Evolutionary conservation across 2,888 invertebrate genomes (phyloP), one percentile per base, ranked within the genome.

Genomic region (Choristoneura rosaceana): DNA sequence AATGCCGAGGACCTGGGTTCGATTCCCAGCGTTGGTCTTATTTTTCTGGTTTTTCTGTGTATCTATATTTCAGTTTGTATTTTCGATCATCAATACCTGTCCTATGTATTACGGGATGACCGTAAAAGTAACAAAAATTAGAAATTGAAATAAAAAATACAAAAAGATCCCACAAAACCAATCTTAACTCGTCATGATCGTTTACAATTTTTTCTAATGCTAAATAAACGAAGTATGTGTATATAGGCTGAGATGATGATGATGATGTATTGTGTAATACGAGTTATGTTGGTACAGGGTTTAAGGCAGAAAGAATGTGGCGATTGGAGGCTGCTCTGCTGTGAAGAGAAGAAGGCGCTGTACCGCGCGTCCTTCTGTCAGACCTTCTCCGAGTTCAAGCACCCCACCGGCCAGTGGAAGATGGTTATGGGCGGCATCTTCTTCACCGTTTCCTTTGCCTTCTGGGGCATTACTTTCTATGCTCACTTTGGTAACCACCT

Each of bases 341-440:
- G 97, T n/a, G 98, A 98, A 59, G 99, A 99, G 80, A 99, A 99
- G 93, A 99, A 99, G 92, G 94, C 95, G 0, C 90, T 99, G 60
- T 99, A 99, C 94, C 96, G 99, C 69, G 96, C 98, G 3, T 98
- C 98, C 74, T 99, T 98, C 91, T 97, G 99, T 83, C 98, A 98
- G 87, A 99, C 99, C 4, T 98, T 97, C 85, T 91, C 97, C 0
- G 99, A 99, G 94, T 96, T 99, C 88, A 93, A 96, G 71, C 96
- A 97, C 0, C 96, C 97, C 3, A 96, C 96, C 14, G 98, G 98
- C 15, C 95, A 96, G 81, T 98, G 98, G 98, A 99, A 98, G 89
- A 87, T 92, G 9, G 82, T 95, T 0, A 0, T 96, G 0, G 98
- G 97, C 77, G 87, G 95, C 91, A 73, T 93, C 82, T 77, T 94